These are phyloP conservation scores for Cephus pulcher DNA, from an alignment of 2,888 invertebrate species.

Conservation along the genomic window DNA sequence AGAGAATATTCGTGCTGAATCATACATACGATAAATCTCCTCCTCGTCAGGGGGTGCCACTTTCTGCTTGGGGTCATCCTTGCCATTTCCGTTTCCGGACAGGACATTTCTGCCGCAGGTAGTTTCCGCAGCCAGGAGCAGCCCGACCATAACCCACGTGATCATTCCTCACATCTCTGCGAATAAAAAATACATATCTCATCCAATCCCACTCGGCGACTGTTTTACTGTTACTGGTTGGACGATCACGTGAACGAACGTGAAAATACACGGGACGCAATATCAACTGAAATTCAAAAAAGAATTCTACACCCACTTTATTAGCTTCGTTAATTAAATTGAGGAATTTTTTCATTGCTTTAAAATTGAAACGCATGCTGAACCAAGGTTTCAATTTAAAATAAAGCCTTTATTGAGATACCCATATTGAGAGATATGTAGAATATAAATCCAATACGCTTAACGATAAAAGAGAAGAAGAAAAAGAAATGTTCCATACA, in stretches of 20 bases:
- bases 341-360: not conserved
- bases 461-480: not conserved
- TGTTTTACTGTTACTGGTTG: not conserved
- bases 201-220: not conserved
- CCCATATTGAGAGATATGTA: not conserved
- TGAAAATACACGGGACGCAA: not conserved
- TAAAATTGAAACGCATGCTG: not conserved
- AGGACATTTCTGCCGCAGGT: constrained; percentile 63
- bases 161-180: constrained; percentile 67
- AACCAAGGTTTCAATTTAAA: not conserved
- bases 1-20: not conserved
- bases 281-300: not conserved
- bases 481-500: not conserved
- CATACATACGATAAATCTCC: constrained; percentile 61
- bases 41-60: constrained; percentile 57
- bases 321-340: not conserved
- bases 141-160: constrained; percentile 66
- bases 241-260: not conserved
- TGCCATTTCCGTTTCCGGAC: constrained; percentile 60
- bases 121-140: constrained; percentile 66
- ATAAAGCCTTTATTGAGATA: not conserved
- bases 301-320: not conserved
- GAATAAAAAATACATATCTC: constrained; percentile 36
- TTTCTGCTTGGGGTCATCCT: constrained; percentile 57
- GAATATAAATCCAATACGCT: not conserved